Evolutionary conservation across 2,113 vertebrate genomes (phyloP), one percentile per base, ranked within the genome.

Genomic region (Emydura subglobosa): DNA sequence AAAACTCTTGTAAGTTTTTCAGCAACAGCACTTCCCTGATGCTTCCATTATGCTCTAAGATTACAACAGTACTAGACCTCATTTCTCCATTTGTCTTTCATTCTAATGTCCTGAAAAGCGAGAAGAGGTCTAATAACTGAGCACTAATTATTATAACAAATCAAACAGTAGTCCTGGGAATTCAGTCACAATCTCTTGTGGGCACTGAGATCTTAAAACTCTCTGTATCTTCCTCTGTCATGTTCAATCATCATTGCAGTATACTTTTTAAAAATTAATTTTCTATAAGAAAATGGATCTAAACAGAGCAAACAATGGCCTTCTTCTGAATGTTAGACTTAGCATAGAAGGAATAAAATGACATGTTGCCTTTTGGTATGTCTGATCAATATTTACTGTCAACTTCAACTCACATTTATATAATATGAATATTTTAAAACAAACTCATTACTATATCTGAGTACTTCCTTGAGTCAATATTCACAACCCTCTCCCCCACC

Each of bases 391-490:
- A 95, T 96, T 98, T 97, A 92, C 93, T 92, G 93, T 92, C 90
- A 97, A 93, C 86, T 93, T 97, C 92, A 95, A 83, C 42, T 93
- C 97, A 95, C 81, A 29, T 97, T 95, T 97, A 84, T 87, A 90
- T 80, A 95, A 89, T 95, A 95, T 95, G 85, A 97, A 92, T 97
- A 97, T 96, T 97, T 98, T 96, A 96, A 96, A 97, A 86, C 76
- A 59, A 97, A 86, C 42, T 92, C 87, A 93, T 97, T 93, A 93
- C 14, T 93, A 42, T 80, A 47, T 78, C 44, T 34, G 53, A 96
- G 50, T 93, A 95, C 65, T 96, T 92, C 91, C 78, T 90, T 92
- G 88, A 94, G 90, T 97, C 96, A 97, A 97, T 88, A 96, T 0
- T 93, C 94, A 91, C 90, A 94, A 59, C 80, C 68, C 11, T 94